Conservation (phyloP, 2,888 invertebrate genomes). For the Xestobium rufovillosum region DNA sequence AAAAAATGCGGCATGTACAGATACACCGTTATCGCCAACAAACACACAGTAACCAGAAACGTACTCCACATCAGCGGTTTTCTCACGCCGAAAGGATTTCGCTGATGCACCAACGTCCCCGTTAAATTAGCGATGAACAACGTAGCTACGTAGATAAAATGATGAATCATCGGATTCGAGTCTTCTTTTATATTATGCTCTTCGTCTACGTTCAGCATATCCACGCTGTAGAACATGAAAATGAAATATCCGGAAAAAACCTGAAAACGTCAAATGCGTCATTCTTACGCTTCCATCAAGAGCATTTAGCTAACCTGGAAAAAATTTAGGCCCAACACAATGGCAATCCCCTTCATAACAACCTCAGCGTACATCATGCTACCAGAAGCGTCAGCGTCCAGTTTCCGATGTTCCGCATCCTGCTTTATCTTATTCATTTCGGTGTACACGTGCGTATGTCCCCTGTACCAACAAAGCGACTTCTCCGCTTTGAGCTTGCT, state of each 20-base stretch:
- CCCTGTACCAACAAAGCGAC: constrained; percentile 27
- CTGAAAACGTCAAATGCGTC: background rate
- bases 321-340: constrained; percentile 23
- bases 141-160: constrained; percentile 21
- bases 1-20: background rate
- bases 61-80: constrained; percentile 29
- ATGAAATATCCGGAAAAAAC: constrained; percentile 30
- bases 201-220: background rate
- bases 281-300: no score
- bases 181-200: constrained; percentile 2
- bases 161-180: constrained; percentile 16
- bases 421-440: constrained; percentile 27
- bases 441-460: constrained; percentile 23
- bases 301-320: constrained; percentile 27
- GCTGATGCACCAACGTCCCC: constrained; percentile 21
- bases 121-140: constrained; percentile 24
- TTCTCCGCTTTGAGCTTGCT: constrained; percentile 22
- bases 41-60: constrained; percentile 10
- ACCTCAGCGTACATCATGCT: constrained; percentile 30
- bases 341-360: constrained; percentile 27
- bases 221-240: constrained; percentile 25
- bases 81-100: constrained; percentile 23
- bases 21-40: constrained; percentile 13
- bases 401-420: constrained; percentile 24
- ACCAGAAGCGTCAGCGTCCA: constrained; percentile 21